Evolutionary conservation across 2,113 vertebrate genomes (phyloP), one percentile per base, ranked within the genome.

Genomic region (Eclectus roratus): DNA sequence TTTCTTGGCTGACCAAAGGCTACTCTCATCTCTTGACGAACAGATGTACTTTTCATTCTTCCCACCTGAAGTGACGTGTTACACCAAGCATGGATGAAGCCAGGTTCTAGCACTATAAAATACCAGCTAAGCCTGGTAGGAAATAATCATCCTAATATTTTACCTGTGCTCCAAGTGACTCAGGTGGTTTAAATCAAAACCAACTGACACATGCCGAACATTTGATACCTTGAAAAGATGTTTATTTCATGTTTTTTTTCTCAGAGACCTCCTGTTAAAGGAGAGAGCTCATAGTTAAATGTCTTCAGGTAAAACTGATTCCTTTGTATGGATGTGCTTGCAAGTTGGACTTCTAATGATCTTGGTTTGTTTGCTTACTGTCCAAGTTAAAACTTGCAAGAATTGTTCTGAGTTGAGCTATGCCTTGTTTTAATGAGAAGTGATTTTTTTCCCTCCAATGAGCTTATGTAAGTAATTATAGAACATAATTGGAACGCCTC

Each of bases 1-100:
- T 94, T 86, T 94, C 61, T 85, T 94, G 87, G 50, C 70, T 94
- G 91, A 87, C 73, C 81, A 84, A 44, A 68, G 53, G 44, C 58
- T 89, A 24, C 66, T 91, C 41, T 76, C 29, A 18, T 58, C 18
- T 87, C 39, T 81, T 91, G 37, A 46, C 37, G 65, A 44, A 49
- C 21, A 43, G 65, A 33, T 55, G 24, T 65, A 33, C 64, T 81
- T 23, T 74, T 92, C 7, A 1, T 61, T 89, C 58, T 89, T 95
- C 63, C 71, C 44, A 73, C 61, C 91, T 94, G 81, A 87, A 60
- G 56, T 94, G 80, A 41, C 49, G 21, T 33, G 27, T 70, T 80
- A 52, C 24, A 83, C 27, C 15, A 56, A 74, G 27, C 61, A 31
- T 44, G 61, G 53, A 53, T 76, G 43, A 89, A 91, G 53, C 28